Base-by-base conservation (phyloP, 2,888 invertebrate genomes). In the Pyrrhia umbra region DNA sequence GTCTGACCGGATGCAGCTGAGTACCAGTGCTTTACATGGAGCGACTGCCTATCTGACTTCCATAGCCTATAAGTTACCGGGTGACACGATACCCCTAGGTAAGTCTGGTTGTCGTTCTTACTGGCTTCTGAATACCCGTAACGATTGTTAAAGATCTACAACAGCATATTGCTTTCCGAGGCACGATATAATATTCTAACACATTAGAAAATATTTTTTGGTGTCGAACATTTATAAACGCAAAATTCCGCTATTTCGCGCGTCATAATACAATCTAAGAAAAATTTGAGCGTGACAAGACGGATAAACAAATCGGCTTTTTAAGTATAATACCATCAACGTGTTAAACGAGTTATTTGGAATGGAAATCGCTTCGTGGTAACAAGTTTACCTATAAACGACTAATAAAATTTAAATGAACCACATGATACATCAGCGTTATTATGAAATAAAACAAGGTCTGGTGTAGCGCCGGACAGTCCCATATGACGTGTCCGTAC, bases 401-500 rank as follows among this genome's bases (percentile, higher is more conserved):
- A 9, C 27, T 27, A 56, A 47, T 67, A 55, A 51, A 66, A 73
- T 69, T 59, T 60, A 57, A 69, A 76, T 69, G 57, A 73, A 15
- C 25, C 45, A 61, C 37, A 51, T 61, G 56, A 63, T 55, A 34
- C 64, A 57, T 63, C 37, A 18, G 43, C 20, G n/a, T 57, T 57
- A 61, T 65, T 68, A 45, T 57, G 30, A 54, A 56, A 66, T 49
- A 52, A 77, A 72, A 71, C 56, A 69, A 61, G 51, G 62, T 61
- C 55, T 46, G 51, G 46, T 18, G 34, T 20, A 18, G 49, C 40
- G 63, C 34, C 67, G 74, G 66, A 50, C 51, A 74, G 70, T 68
- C 57, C 74, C 68, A 49, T 56, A 52, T 72, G 68, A 75, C 71
- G 65, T 64, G 67, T 69, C 20, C 43, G 16, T 50, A 25, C 47